Conservation (phyloP, 2,113 vertebrate species). For the Sisor rabdophorus region DNA sequence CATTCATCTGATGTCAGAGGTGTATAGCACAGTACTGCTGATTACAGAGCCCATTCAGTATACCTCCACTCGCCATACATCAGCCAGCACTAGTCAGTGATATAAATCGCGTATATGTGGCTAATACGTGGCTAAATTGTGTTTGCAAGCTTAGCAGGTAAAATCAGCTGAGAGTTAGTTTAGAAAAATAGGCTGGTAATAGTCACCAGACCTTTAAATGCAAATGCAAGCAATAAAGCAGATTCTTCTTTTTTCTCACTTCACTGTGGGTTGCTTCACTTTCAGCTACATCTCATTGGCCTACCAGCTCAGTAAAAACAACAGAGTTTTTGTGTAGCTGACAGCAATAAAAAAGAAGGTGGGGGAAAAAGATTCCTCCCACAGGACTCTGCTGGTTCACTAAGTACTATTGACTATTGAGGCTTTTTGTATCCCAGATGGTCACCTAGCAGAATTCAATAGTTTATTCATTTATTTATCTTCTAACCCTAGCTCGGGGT, state of each 20-base stretch:
- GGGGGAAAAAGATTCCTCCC: slow-evolving; percentile 33
- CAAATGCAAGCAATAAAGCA: background rate
- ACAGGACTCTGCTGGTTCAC: slow-evolving; percentile 11
- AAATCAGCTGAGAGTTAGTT: slow-evolving; percentile 21
- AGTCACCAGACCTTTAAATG: background rate
- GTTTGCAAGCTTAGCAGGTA: slow-evolving; percentile 55
- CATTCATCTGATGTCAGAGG: slow-evolving; percentile 62
- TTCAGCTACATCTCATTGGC: background rate
- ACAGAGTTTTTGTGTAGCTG: slow-evolving; percentile 58
- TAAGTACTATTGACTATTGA: slow-evolving; percentile 28
- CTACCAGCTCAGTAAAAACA: slow-evolving; percentile 44
- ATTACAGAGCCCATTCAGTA: slow-evolving; percentile 45
- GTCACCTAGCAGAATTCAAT: slow-evolving; percentile 24
- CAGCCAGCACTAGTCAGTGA: slow-evolving; percentile 37
- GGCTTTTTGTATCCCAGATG: slow-evolving; percentile 23
- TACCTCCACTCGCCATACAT: slow-evolving; percentile 40
- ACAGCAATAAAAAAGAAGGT: slow-evolving; percentile 12
- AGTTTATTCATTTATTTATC: no score
- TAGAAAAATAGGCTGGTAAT: background rate
- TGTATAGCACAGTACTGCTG: slow-evolving; percentile 31
- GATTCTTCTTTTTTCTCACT: background rate
- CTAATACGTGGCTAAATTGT: slow-evolving; percentile 58
- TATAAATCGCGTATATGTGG: slow-evolving; percentile 58
- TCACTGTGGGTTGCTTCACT: background rate
- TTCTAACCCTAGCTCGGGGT: no score